Conservation (phyloP, 2,888 invertebrate species). For the Erpobdella octoculata region DNA sequence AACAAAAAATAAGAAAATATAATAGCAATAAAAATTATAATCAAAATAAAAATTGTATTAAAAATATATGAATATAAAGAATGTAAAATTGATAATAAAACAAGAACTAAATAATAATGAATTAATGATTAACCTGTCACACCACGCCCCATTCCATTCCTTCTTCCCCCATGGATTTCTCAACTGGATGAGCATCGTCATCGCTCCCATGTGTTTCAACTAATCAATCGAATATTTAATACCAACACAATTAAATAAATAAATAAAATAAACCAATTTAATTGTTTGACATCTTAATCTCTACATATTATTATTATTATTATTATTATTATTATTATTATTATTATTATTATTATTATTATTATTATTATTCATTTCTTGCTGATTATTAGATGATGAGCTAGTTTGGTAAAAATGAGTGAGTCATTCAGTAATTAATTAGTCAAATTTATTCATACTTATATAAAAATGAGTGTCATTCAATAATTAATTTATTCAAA, state of each 20-base stretch:
- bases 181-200: constrained; percentile 42
- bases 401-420: too few relatives aligned
- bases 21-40: neutral
- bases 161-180: constrained; percentile 50
- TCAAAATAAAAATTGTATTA: constrained; percentile 4
- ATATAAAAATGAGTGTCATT: too few relatives aligned
- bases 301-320: too few relatives aligned
- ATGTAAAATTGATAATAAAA: neutral
- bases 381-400: too few relatives aligned
- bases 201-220: neutral
- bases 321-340: too few relatives aligned
- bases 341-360: too few relatives aligned
- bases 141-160: constrained; percentile 51
- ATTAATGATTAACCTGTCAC: constrained; percentile 43
- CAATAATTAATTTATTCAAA: too few relatives aligned
- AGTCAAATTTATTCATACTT: too few relatives aligned
- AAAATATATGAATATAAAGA: neutral
- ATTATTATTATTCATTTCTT: too few relatives aligned
- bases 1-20: too few relatives aligned
- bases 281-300: neutral
- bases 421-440: too few relatives aligned
- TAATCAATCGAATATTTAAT: too few relatives aligned
- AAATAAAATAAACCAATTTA: neutral
- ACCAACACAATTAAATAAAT: neutral
- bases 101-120: neutral